Evolutionary conservation across 2,797 vertebrate species (phyloP).

Genomic region (Bryconaethiops microstoma): DNA sequence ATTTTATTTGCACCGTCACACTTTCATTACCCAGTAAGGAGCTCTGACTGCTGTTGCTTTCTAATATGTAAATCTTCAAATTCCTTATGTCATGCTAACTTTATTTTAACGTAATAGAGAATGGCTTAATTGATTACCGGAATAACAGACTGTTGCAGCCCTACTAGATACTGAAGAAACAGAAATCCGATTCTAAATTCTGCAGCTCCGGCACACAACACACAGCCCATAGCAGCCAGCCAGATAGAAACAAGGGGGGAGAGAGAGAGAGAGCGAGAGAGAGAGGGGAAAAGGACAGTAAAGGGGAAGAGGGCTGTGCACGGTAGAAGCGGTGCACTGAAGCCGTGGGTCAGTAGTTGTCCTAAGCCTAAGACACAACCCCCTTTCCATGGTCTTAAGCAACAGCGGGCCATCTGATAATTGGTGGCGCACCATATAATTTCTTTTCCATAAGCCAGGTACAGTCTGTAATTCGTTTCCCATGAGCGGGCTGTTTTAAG

Average conservation of each 20-base stretch:
- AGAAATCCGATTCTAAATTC: slow-evolving; percentile 59
- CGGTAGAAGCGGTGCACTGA: slow-evolving; percentile 64
- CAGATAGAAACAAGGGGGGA: slow-evolving; percentile 32
- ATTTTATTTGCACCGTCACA: too few relatives aligned
- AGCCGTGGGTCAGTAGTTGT: slow-evolving; percentile 56
- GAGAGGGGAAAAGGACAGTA: not conserved
- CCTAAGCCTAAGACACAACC: slow-evolving; percentile 51
- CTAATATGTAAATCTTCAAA: too few relatives aligned
- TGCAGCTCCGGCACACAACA: slow-evolving; percentile 75
- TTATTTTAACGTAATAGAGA: too few relatives aligned
- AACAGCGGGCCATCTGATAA: slow-evolving; percentile 69
- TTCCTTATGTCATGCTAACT: too few relatives aligned
- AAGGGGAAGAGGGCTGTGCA: slow-evolving; percentile 58
- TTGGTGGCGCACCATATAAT: slow-evolving; percentile 77
- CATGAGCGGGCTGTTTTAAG: slow-evolving; percentile 70
- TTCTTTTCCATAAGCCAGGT: slow-evolving; percentile 64
- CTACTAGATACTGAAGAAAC: slow-evolving; percentile 25
- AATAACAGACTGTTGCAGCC: not conserved
- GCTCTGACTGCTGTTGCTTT: too few relatives aligned
- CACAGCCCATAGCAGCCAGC: slow-evolving; percentile 73
- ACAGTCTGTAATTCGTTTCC: slow-evolving; percentile 61
- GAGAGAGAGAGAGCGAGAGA: slow-evolving; percentile 7
- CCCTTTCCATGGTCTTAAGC: slow-evolving; percentile 60
- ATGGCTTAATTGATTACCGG: too few relatives aligned
- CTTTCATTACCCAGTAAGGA: too few relatives aligned